A percentile compares a stretch with the other conserved stretches of the same genome.
Conservation (phyloP, 2,113 vertebrate genomes). For the Catagonus wagneri region DNA sequence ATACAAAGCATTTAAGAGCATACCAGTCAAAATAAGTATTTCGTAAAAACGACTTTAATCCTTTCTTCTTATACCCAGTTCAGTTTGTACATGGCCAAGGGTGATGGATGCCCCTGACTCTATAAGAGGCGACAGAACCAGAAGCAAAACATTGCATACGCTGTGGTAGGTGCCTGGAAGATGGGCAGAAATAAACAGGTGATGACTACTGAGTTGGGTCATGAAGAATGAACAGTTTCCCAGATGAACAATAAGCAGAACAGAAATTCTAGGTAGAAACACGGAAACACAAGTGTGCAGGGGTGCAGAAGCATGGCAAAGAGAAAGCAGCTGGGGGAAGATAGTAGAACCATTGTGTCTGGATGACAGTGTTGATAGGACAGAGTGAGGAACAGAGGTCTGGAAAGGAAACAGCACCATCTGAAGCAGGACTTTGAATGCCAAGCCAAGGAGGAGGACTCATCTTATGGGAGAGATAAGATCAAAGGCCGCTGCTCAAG, state of each 20-base stretch:
- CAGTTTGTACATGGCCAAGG: not conserved
- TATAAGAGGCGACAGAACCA: not conserved
- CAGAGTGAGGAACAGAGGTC: not conserved
- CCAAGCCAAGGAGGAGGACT: not conserved
- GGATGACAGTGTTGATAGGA: not conserved
- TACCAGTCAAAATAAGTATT: not conserved
- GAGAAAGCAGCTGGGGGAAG: not conserved
- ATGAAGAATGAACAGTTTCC: not conserved
- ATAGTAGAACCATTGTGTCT: accelerated
- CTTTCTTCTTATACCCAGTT: not conserved
- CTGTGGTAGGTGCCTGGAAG: not conserved
- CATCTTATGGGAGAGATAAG: not conserved
- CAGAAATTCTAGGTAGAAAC: not conserved
- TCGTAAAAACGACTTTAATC: not conserved
- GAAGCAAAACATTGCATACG: not conserved
- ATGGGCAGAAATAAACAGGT: not conserved
- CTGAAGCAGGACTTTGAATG: not conserved
- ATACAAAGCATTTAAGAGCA: not conserved
- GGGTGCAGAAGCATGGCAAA: not conserved
- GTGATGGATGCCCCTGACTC: not conserved
- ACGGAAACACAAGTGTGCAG: not conserved
- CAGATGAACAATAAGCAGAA: not conserved
- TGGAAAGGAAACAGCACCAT: not conserved
- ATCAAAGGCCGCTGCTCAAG: not conserved
- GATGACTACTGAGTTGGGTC: too few relatives aligned